Evolutionary conservation across 2,888 invertebrate genomes (phyloP).

Genomic region (Blastobasis lacticolella): DNA sequence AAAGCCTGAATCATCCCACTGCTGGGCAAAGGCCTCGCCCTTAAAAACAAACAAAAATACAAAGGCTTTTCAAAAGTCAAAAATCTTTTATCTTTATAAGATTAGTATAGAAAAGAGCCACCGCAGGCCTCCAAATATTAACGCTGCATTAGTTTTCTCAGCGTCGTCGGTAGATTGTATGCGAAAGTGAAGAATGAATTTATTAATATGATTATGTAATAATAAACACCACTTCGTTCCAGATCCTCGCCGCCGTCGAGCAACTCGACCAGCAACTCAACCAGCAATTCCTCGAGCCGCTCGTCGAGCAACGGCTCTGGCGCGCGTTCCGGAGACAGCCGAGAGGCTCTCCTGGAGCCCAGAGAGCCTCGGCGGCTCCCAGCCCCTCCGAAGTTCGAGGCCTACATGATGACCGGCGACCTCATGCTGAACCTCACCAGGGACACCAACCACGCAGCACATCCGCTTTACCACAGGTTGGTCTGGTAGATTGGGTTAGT

Average conservation of each 20-base stretch:
- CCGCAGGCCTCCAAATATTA: too few relatives aligned
- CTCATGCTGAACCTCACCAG: conserved; percentile 93
- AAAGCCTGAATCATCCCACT: too few relatives aligned
- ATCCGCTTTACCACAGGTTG: conserved; percentile 63
- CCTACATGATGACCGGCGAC: conserved; percentile 98
- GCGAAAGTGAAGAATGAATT: too few relatives aligned
- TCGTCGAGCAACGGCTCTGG: conserved; percentile 67
- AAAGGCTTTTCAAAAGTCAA: too few relatives aligned
- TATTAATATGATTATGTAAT: too few relatives aligned
- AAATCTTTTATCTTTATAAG: too few relatives aligned
- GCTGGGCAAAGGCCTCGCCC: too few relatives aligned
- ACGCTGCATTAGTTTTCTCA: too few relatives aligned
- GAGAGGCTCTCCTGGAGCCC: conserved; percentile 58
- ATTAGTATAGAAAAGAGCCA: too few relatives aligned
- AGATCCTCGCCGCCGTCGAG: conserved; percentile 63
- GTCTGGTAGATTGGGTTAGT: neutral
- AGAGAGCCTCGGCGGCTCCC: conserved; percentile 45
- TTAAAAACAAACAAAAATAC: too few relatives aligned
- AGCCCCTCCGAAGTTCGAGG: conserved; percentile 83
- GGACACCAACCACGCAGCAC: conserved; percentile 76
- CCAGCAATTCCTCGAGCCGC: conserved; percentile 57
- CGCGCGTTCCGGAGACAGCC: conserved; percentile 70
- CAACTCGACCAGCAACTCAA: conserved; percentile 58
- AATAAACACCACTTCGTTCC: conserved; percentile 11
- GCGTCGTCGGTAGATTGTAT: too few relatives aligned